phyloP scores from a whole-genome alignment of 2,797 vertebrate genomes.

The Aplochiton taeniatus region DNA sequence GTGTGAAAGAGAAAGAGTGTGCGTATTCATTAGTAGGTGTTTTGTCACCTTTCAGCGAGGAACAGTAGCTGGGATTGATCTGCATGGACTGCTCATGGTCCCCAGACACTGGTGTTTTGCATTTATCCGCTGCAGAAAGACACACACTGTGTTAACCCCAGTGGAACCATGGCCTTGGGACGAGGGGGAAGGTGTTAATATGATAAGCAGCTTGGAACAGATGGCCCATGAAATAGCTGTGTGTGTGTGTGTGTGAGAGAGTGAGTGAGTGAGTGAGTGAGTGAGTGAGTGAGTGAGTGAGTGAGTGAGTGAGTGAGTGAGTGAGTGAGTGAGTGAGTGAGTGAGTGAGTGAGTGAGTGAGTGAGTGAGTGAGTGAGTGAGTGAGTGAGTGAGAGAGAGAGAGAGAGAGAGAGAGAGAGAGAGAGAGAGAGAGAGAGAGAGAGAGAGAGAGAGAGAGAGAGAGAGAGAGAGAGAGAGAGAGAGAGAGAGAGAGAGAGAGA shows the following conservation, averaged over 20 bases:
- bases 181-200: too few relatives aligned
- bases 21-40: neutral
- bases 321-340: too few relatives aligned
- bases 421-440: neutral
- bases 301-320: too few relatives aligned
- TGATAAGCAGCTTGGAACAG: too few relatives aligned
- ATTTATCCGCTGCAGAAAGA: constrained; percentile 68
- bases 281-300: neutral
- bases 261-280: too few relatives aligned
- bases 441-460: neutral
- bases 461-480: neutral
- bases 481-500: neutral
- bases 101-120: constrained; percentile 40
- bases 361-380: too few relatives aligned
- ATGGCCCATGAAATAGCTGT: too few relatives aligned
- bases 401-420: constrained; percentile 6
- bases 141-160: neutral
- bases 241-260: too few relatives aligned
- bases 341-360: neutral
- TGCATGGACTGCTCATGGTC: constrained; percentile 59
- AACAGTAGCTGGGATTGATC: constrained; percentile 56
- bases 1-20: neutral
- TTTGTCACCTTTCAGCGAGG: constrained; percentile 72
- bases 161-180: too few relatives aligned
- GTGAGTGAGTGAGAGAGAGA: neutral